Base-by-base conservation (phyloP, 2,797 vertebrate genomes). In the Premnoplex brunnescens region DNA sequence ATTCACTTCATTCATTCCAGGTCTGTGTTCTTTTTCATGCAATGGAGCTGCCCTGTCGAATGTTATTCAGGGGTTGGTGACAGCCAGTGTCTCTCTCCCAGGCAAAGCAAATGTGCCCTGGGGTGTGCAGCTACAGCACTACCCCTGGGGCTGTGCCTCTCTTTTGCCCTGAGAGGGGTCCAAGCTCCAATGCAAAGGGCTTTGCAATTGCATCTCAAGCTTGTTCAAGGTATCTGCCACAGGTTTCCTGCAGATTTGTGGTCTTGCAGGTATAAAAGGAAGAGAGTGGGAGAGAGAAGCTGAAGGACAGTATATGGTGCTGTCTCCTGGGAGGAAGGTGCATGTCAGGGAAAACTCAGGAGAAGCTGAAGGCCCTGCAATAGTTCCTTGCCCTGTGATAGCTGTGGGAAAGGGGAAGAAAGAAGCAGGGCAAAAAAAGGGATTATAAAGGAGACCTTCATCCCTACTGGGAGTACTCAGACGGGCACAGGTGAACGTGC, bases 121-220 rank as follows among this genome's bases (percentile, higher is more conserved):
- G 20, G 14, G 2, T 37, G 22, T 5, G 3, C 41, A 80, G 60
- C 12, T 52, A 46, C 21, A 75, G 37, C 71, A 10, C 26, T 37
- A 19, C 3, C 15, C n/a, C 26, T 44, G 27, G 16, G 52, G 22
- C 18, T 5, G 2, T 72, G 37, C 26, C 26, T 77, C 4, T 74
- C 20, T 56, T 81, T 59, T 37, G 9, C 11, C 5, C 23, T 37
- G 26, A 59, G 24, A 37, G 6, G 32, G 36, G 32, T 67, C 23
- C 52, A 77, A 60, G 41, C 34, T 76, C 44, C 68, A 23, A 46
- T 86, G 52, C 41, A 84, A 43, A 91, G 41, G 10, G 26, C 37
- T 74, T 72, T 71, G 39, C 0, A 2, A 48, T 13, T 2, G 1
- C 2, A 0, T 27, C 62, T 90, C 66, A 36, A 21, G 34, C n/a